A percentile compares a stretch with the other conserved stretches of the same genome.
These are phyloP conservation scores for Euphonia xanthogaster DNA, from an alignment of 2,797 vertebrate genomes.

Conservation along the genomic window DNA sequence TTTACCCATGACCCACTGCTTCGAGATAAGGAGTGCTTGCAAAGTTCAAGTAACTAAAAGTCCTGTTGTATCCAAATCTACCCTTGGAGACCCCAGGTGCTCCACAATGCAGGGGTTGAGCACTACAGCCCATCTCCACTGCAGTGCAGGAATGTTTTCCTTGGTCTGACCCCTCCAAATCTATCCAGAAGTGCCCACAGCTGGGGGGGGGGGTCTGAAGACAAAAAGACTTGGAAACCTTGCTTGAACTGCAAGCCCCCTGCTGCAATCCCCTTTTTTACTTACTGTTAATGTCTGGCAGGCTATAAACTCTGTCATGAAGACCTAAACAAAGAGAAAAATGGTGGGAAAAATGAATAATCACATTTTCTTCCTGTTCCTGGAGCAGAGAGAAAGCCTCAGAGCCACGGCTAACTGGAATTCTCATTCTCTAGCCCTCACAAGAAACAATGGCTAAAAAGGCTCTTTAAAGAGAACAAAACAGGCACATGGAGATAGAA, in stretches of 20 bases:
- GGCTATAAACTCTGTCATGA: constrained; percentile 50
- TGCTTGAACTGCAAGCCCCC: background rate
- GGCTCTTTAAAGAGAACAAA: background rate
- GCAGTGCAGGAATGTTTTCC: background rate
- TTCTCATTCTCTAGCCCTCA: background rate
- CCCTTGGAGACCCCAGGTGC: background rate
- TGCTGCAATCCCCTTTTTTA: background rate
- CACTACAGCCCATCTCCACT: background rate
- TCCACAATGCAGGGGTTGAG: background rate
- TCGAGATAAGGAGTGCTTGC: background rate
- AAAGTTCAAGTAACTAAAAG: background rate
- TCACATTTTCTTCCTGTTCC: background rate
- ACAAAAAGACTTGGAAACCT: background rate
- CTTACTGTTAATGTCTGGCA: constrained; percentile 65
- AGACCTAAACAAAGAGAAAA: constrained; percentile 24
- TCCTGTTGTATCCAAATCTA: background rate
- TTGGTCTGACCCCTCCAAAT: background rate
- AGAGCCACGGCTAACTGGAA: background rate
- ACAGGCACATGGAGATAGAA: background rate
- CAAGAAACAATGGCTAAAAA: background rate
- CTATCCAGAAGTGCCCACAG: background rate
- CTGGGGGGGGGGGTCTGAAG: background rate
- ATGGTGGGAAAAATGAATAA: background rate
- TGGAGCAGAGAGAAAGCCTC: background rate
- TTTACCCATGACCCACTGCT: background rate